Conservation (phyloP, 2,888 invertebrate species). For the Drosophila aldrichi region DNA sequence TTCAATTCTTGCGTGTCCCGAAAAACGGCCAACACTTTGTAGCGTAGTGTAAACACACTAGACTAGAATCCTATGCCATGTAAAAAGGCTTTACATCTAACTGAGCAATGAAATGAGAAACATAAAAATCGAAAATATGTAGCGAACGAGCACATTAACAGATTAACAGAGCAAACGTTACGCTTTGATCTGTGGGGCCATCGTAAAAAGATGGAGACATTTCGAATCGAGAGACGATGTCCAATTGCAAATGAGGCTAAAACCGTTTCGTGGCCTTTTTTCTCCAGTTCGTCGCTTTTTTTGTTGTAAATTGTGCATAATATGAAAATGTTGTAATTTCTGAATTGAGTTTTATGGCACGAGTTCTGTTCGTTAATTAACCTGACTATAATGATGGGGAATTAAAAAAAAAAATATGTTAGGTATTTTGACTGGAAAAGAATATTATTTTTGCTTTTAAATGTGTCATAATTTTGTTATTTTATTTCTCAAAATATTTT, state of each 20-base stretch:
- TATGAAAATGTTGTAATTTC: not conserved
- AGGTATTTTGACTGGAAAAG: not conserved
- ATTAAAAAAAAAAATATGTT: not conserved
- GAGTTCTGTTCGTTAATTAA: not conserved
- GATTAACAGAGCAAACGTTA: conserved; percentile 25
- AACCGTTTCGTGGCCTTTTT: conserved; percentile 6
- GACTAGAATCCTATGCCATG: conserved; percentile 16
- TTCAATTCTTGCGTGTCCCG: conserved; percentile 69
- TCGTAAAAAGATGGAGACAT: conserved; percentile 41
- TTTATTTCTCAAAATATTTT: no score
- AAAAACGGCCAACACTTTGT: conserved; percentile 26
- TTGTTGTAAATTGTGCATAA: not conserved
- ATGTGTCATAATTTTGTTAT: not conserved
- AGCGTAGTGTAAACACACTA: conserved; percentile 20
- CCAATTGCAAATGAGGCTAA: conserved; percentile 32
- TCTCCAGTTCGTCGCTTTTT: not conserved
- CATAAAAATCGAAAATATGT: conserved; percentile 25
- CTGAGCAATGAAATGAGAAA: conserved; percentile 8
- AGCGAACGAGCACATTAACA: conserved; percentile 39
- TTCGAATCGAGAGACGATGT: conserved; percentile 2
- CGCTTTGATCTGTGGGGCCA: conserved; percentile 38
- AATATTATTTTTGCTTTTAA: not conserved
- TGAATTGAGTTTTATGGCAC: conserved; percentile 4
- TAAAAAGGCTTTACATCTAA: conserved; percentile 31
- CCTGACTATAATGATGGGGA: not conserved